phyloP scores from a whole-genome alignment of 2,113 vertebrate species.

The Halcyon senegalensis region DNA sequence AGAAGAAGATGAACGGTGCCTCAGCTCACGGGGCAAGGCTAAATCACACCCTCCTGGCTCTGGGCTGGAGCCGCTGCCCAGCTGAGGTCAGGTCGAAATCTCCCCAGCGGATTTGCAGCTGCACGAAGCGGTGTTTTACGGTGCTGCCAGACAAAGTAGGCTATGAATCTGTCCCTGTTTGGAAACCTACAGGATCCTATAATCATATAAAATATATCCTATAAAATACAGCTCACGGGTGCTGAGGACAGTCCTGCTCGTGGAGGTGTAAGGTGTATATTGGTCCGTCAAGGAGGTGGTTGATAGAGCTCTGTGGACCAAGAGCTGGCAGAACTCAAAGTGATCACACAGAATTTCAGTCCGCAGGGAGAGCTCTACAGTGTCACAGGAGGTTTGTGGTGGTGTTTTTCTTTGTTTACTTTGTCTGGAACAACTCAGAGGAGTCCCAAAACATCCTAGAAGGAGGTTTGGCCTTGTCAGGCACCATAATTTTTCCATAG shows the following conservation, averaged over 20 bases:
- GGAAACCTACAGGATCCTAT: not conserved
- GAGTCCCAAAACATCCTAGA: not conserved
- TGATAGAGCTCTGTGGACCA: not conserved
- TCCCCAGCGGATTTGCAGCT: not conserved
- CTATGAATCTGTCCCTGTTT: not conserved
- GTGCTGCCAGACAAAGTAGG: not conserved
- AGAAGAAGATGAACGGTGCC: not conserved
- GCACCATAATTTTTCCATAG: not conserved
- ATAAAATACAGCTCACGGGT: not conserved
- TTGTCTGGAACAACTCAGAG: not conserved
- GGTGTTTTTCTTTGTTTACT: not conserved
- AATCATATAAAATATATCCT: too few species aligned
- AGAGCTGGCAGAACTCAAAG: not conserved
- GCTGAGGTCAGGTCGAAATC: not conserved
- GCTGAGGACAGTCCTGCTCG: not conserved
- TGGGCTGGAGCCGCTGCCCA: not conserved
- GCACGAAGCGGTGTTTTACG: not conserved
- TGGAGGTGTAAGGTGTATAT: not conserved
- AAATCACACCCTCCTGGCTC: not conserved
- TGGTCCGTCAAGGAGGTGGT: not conserved
- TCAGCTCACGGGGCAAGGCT: not conserved
- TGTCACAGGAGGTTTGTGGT: rapidly evolving
- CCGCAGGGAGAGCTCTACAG: not conserved
- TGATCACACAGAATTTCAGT: not conserved
- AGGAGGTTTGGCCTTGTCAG: not conserved